Base-by-base conservation (phyloP, 2,113 vertebrate genomes). In the Mola mola region DNA sequence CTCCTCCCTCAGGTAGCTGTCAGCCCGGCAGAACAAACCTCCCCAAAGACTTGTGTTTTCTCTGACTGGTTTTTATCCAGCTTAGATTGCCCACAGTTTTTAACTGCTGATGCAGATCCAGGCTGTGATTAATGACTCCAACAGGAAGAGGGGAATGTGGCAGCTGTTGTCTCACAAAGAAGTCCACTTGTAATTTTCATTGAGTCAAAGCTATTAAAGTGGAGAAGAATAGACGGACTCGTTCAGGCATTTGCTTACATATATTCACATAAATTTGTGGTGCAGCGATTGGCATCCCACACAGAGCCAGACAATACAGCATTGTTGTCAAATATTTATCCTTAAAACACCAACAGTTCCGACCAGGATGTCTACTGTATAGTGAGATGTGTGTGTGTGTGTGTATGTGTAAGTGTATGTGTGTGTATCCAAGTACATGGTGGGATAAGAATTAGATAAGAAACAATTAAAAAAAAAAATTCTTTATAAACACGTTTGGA, bases 1-100 rank as follows among this genome's bases (percentile, higher is more conserved):
- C 92, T 87, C 66, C 71, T 47, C 71, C 0, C 4, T 40, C 55
- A 50, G 58, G 91, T 91, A 83, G 84, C 51, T 51, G 63, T 67
- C 79, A 79, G 79, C 69, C 80, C 88, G 70, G 84, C 63, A 73
- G 49, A 72, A 7, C 33, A 29, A 6, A n/a, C 19, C 46, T 15
- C 65, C 38, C 26, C 21, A 16, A 29, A 34, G 48, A 17, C 13
- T 24, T 37, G 17, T 48, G n/a, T 55, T 48, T 4, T 21, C 53
- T 9, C 3, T 19, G 43, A 19, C 28, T 29, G 6, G 28, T 9
- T 29, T 29, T 29, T 5, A 7, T 9, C 28, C 28, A 9, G 2
- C 28, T 9, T 29, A 9, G 9, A 29, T 29, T 9, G 28, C 28
- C 28, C 28, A 29, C 28, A 7, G 36, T 38, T 15, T 38, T 15